These are phyloP conservation scores for Ariolimax columbianus DNA, from an alignment of 2,888 invertebrate genomes.

Conservation along the genomic window DNA sequence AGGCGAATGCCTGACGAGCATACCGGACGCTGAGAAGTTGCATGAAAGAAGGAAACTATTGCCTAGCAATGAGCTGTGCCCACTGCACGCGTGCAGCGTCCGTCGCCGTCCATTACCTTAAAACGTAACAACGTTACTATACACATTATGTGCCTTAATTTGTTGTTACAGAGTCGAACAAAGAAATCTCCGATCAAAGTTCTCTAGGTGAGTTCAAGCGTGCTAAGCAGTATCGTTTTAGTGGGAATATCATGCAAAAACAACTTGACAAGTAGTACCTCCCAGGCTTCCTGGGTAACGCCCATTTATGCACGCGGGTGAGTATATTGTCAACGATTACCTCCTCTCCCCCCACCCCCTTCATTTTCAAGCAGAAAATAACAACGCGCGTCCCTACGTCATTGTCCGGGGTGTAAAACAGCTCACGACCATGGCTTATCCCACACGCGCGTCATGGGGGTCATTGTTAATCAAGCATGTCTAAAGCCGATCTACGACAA, in stretches of 20 bases:
- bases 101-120: not conserved
- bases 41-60: not conserved
- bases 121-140: not conserved
- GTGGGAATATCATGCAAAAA: not conserved
- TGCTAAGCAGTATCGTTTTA: not conserved
- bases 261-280: not conserved
- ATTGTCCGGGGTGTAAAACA: not conserved
- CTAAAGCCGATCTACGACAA: no score
- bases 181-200: not conserved
- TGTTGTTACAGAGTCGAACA: not conserved
- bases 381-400: not conserved
- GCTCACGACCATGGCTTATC: not conserved
- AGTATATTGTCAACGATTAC: not conserved
- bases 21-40: not conserved
- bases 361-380: conserved; percentile 20
- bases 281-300: not conserved
- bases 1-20: not conserved
- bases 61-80: not conserved
- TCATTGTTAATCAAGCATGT: no score
- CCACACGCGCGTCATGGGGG: no score
- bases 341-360: not conserved
- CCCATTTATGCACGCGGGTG: conserved; percentile 1
- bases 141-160: not conserved
- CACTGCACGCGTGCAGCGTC: not conserved
- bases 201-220: not conserved